phyloP scores from a whole-genome alignment of 2,113 vertebrate genomes.

The Phalacrocorax pelagicus region DNA sequence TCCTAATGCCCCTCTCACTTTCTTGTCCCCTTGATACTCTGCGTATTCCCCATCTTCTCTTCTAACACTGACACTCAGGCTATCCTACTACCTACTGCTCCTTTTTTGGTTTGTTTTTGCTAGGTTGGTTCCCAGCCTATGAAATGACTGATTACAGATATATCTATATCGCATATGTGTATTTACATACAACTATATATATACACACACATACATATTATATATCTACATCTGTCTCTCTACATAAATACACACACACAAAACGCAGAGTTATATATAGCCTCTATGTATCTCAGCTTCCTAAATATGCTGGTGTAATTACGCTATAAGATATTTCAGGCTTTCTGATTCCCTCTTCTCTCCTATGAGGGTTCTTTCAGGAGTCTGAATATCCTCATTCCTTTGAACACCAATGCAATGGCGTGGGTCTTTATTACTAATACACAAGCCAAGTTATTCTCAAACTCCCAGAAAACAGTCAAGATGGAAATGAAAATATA shows the following conservation, averaged over 20 bases:
- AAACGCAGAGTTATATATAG: neutral
- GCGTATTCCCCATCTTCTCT: no score
- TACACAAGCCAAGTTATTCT: neutral
- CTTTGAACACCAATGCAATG: neutral
- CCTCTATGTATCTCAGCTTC: neutral
- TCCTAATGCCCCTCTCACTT: neutral
- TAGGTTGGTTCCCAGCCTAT: neutral
- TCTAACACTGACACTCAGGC: neutral
- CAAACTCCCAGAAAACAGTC: neutral
- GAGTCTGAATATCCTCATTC: neutral
- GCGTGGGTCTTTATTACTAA: neutral
- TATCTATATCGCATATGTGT: fast-evolving
- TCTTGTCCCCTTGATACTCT: neutral
- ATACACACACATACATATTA: neutral
- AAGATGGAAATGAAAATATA: neutral
- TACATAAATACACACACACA: neutral
- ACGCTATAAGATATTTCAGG: neutral
- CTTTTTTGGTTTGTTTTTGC: neutral
- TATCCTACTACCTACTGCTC: neutral
- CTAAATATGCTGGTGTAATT: neutral
- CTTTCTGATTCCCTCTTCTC: neutral
- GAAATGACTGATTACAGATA: neutral
- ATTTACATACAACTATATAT: no score
- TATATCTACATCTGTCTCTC: neutral
- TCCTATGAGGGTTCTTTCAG: neutral